phyloP scores from a whole-genome alignment of 2,113 vertebrate genomes.

The Vimba vimba region DNA sequence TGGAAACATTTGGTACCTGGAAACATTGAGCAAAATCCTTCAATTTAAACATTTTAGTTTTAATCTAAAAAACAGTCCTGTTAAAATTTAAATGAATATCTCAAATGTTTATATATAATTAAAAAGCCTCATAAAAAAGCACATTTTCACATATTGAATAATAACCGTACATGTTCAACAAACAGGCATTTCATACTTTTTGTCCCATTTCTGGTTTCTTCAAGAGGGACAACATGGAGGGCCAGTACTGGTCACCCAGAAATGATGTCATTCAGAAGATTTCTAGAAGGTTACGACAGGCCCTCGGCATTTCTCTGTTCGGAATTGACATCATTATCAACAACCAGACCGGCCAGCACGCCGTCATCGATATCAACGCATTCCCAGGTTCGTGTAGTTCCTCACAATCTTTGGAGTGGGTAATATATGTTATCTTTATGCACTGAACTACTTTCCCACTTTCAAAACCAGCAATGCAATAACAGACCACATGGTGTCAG shows the following conservation, averaged over 20 bases:
- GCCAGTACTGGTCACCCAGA: conserved; percentile 79
- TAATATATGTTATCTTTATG: not conserved
- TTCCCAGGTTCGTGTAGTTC: conserved; percentile 79
- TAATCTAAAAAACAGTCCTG: not conserved
- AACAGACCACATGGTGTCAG: conserved; percentile 48
- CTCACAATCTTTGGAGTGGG: not conserved
- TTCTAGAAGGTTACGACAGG: conserved; percentile 80
- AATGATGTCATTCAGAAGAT: conserved; percentile 85
- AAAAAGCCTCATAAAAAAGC: not conserved
- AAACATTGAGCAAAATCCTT: not conserved
- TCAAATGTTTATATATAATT: not conserved
- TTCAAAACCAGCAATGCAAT: not conserved
- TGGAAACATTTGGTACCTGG: not conserved
- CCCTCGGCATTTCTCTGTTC: conserved; percentile 86
- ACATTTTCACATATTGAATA: not conserved
- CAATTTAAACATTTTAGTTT: not conserved
- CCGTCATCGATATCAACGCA: conserved; percentile 87
- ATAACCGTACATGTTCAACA: not conserved
- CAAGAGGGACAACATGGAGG: conserved; percentile 87
- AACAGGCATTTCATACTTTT: not conserved
- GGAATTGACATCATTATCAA: conserved; percentile 90
- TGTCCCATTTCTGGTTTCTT: conserved; percentile 11
- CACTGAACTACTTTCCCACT: not conserved
- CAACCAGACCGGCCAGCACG: conserved; percentile 87
- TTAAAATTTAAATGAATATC: not conserved